Conservation (phyloP, 2,888 invertebrate genomes). For the Agrotis segetum region DNA sequence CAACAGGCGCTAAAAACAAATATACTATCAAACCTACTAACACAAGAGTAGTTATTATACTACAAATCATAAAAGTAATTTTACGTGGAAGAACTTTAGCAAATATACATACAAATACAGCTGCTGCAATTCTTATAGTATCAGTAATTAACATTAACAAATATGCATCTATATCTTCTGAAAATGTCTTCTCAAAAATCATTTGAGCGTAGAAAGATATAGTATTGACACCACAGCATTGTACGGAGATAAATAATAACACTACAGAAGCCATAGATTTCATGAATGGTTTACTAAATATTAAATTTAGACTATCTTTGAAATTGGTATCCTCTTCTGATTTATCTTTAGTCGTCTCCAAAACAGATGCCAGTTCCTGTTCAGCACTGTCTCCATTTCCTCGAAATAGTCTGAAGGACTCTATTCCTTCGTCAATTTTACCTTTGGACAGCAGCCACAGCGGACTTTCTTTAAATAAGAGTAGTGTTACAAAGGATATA, state of each 20-base stretch:
- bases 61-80: constrained; percentile 65
- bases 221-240: constrained; percentile 76
- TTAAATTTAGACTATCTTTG: constrained; percentile 61
- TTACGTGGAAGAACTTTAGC: constrained; percentile 69
- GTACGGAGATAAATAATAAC: constrained; percentile 69
- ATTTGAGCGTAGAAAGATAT: constrained; percentile 75
- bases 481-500: constrained; percentile 63
- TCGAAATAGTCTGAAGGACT: constrained; percentile 72
- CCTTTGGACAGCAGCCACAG: constrained; percentile 78
- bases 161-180: constrained; percentile 70
- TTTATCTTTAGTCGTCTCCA: constrained; percentile 68
- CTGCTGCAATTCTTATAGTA: constrained; percentile 64
- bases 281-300: constrained; percentile 72
- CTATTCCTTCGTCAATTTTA: constrained; percentile 69
- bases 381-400: constrained; percentile 69
- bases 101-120: constrained; percentile 63
- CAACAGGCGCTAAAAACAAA: constrained; percentile 65
- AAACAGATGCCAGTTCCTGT: constrained; percentile 70
- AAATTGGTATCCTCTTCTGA: constrained; percentile 45
- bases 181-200: constrained; percentile 73
- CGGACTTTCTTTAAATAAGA: constrained; percentile 77
- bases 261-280: constrained; percentile 63
- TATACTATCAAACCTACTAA: constrained; percentile 68
- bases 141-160: constrained; percentile 74
- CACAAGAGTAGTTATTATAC: constrained; percentile 62